Evolutionary conservation across 2,113 vertebrate species (phyloP), one percentile per base, ranked within the genome.

Genomic region (Menidia beryllina): DNA sequence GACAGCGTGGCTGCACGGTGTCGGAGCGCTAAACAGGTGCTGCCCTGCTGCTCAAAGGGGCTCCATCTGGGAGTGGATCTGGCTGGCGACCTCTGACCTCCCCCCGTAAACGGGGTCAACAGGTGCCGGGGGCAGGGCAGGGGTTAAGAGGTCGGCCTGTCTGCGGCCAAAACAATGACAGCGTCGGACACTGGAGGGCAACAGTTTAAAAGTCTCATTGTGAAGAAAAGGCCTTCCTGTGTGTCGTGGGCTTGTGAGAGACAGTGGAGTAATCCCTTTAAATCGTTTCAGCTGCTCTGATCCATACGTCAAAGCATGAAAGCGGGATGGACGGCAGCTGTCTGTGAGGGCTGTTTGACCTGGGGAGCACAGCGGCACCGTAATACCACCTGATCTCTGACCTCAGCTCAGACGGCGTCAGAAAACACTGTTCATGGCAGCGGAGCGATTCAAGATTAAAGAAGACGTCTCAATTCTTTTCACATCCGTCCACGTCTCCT

Each of bases 301-400:
- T 86, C 83, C 67, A 79, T 73, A 72, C 69, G 58, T 75, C 56
- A 62, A 60, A 79, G 56, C 41, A 45, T 6, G 26, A 13, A 64
- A 69, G 43, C 78, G 72, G 71, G 58, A 77, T 75, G 85, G 81
- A 74, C 75, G 72, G 73, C 86, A 87, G 85, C 87, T 86, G 86
- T 71, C 36, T 75, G 48, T 73, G 66, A 78, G 59, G 68, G 54
- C 60, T 62, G 74, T 55, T 58, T 81, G 72, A 87, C 70, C 82
- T 54, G 0, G 2, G 34, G 64, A 61, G 66, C 70, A 36, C 68
- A 54, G 67, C 60, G 21, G 57, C 82, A 39, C 65, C n/a, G 49
- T 59, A 80, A 73, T 71, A 66, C 71, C 20, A 12, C 23, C 76
- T 67, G 77, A 85, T 83, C 77, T 53, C 68, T 72, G 75, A 77